Conservation (phyloP, 2,888 invertebrate genomes). For the Sphaeridia pumilis region DNA sequence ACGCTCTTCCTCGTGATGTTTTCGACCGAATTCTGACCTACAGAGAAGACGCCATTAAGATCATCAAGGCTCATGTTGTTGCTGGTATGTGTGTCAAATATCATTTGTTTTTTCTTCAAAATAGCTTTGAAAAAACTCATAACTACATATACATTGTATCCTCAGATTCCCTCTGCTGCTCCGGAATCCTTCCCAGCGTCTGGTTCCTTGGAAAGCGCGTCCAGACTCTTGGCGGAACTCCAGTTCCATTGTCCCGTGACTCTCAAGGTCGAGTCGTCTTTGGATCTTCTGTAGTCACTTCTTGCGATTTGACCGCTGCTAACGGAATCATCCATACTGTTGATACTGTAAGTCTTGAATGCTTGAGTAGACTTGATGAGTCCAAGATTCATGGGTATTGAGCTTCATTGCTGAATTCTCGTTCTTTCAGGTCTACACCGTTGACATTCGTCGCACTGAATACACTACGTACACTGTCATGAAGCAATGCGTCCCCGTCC, state of each 20-base stretch:
- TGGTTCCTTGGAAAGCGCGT: slow-evolving; percentile 40
- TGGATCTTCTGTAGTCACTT: slow-evolving; percentile 38
- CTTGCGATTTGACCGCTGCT: slow-evolving; percentile 39
- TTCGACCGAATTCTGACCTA: slow-evolving; percentile 43
- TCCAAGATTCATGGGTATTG: background rate
- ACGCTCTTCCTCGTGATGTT: slow-evolving; percentile 43
- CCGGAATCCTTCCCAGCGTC: slow-evolving; percentile 38
- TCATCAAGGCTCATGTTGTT: slow-evolving; percentile 47
- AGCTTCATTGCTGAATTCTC: background rate
- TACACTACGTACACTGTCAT: background rate
- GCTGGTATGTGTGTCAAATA: slow-evolving; percentile 40
- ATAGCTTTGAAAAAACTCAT: background rate
- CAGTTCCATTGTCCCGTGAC: slow-evolving; percentile 38
- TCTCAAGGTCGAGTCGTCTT: slow-evolving; percentile 37
- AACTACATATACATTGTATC: background rate
- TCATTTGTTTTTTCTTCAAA: background rate
- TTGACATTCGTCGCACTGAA: background rate
- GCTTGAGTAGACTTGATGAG: background rate
- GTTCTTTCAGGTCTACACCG: background rate
- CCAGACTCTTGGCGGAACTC: slow-evolving; percentile 38
- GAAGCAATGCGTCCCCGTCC: background rate
- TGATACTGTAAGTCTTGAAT: slow-evolving; percentile 37
- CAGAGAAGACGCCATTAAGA: slow-evolving; percentile 42
- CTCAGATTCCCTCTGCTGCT: slow-evolving; percentile 40
- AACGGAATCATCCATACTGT: slow-evolving; percentile 40